Base-by-base conservation (phyloP, 92 coral and sea anemone genomes). In the Zoanthus sansibaricus region DNA sequence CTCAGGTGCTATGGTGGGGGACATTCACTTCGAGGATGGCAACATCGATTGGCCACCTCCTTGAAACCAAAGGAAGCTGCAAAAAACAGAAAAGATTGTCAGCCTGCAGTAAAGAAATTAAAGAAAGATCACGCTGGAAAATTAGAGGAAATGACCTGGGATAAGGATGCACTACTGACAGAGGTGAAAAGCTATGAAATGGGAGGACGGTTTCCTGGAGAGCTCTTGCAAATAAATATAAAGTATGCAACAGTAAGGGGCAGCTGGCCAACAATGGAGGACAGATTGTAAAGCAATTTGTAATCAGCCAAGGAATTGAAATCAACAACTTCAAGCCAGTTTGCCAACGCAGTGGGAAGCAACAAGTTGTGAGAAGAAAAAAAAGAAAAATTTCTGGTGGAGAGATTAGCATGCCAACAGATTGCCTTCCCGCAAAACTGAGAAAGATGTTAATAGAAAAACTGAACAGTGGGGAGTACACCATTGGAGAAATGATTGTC, bases 241-340 rank as follows among this genome's bases (percentile, higher is more conserved):
- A 88, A 46, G 87, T 88, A 3, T 37, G 44, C 71, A 85, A 88
- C 72, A 91, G 79, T 16, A 5, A 58, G 37, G 92, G 92, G 13
- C 45, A 88, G 17, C 59, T 75, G 6, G 88, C 92, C 13, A 74
- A 21, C 7, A 88, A 91, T 91, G 87, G 92, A 48, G 94, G 94
- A 0, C 92, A 91, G 32, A 88, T 91, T 5, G 87, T 91, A 4
- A 79, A 91, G 79, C 83, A 85, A 42, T 18, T 56, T 56, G 62
- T 56, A 54, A 45, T 56, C 52, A 70, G 91, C 9, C 80, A 32
- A 18, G 92, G 95, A 25, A 92, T 92, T 4, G 95, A 92, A 84
- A 89, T 89, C 31, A 79, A 84, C 62, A 56, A 7, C 15, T 56
- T 56, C 15, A 56, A 56, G 72, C 42, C 72, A 16, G 13, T 7